Conservation (phyloP, 2,113 vertebrate species). For the Colossoma macropomum region DNA sequence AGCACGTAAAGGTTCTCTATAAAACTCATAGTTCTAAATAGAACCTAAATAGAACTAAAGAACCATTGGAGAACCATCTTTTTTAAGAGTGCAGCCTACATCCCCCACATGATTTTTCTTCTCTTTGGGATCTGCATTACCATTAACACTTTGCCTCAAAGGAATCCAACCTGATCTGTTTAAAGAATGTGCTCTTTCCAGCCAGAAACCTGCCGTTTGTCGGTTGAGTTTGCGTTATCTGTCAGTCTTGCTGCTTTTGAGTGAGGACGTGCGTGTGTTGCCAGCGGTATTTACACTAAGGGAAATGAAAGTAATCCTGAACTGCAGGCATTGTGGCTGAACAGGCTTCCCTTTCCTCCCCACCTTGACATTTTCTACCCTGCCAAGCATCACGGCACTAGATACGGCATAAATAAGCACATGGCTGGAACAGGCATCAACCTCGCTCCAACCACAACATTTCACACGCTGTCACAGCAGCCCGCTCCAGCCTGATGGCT, state of each 20-base stretch:
- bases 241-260: background rate
- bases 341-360: background rate
- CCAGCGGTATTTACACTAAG: constrained; percentile 25
- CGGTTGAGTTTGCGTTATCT: constrained; percentile 1
- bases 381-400: constrained; percentile 61
- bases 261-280: constrained; percentile 7
- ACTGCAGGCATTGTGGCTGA: background rate
- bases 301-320: background rate
- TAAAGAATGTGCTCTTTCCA: constrained; percentile 14
- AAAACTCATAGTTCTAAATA: too few species aligned
- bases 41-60: too few species aligned
- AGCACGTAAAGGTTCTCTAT: too few species aligned
- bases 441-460: constrained; percentile 62
- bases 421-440: constrained; percentile 61
- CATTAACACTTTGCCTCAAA: background rate
- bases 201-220: background rate
- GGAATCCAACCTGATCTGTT: constrained; percentile 12
- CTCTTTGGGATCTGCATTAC: background rate
- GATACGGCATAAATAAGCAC: constrained; percentile 63
- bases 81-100: too few species aligned
- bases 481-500: constrained; percentile 15
- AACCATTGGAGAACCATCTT: too few species aligned
- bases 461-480: constrained; percentile 67
- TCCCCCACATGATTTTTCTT: too few species aligned
- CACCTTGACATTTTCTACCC: constrained; percentile 51